Conservation (phyloP, 2,888 invertebrate genomes). For the Myathropa florea region DNA sequence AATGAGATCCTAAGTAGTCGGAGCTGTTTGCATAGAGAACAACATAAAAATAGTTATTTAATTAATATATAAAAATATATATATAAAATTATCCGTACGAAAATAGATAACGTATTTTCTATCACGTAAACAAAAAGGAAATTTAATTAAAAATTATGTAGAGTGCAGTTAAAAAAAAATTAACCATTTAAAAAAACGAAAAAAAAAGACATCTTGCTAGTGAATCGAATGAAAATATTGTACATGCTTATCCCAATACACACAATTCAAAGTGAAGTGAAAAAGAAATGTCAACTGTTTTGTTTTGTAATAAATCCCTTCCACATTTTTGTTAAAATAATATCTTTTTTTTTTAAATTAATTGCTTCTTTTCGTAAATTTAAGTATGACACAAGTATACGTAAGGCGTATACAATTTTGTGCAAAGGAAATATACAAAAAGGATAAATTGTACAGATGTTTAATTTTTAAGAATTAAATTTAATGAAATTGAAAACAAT, state of each 20-base stretch:
- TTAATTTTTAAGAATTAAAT: slow-evolving; percentile 57
- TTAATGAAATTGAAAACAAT: slow-evolving; percentile 69
- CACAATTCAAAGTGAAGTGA: not conserved
- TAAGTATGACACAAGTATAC: slow-evolving; percentile 47
- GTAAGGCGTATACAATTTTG: slow-evolving; percentile 46
- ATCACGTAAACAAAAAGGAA: slow-evolving; percentile 27
- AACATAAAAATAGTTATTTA: slow-evolving; percentile 20
- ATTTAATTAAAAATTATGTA: slow-evolving; percentile 7
- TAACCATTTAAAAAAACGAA: slow-evolving; percentile 1
- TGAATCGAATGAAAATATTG: slow-evolving; percentile 6
- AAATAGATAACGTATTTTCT: slow-evolving; percentile 48
- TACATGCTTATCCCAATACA: slow-evolving; percentile 6
- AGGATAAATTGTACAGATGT: slow-evolving; percentile 51
- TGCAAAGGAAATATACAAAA: slow-evolving; percentile 21
- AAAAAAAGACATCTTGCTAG: slow-evolving; percentile 1
- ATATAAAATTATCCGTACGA: slow-evolving; percentile 42
- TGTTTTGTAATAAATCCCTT: no score
- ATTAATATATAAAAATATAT: slow-evolving; percentile 38
- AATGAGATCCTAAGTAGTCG: slow-evolving; percentile 24
- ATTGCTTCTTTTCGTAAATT: slow-evolving; percentile 1
- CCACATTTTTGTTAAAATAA: not conserved
- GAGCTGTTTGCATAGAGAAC: slow-evolving; percentile 37
- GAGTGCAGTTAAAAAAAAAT: slow-evolving; percentile 28
- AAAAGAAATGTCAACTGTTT: not conserved
- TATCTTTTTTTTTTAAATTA: slow-evolving; percentile 11